phyloP scores from a whole-genome alignment of 2,888 invertebrate genomes.

The Phytoseiulus persimilis region DNA sequence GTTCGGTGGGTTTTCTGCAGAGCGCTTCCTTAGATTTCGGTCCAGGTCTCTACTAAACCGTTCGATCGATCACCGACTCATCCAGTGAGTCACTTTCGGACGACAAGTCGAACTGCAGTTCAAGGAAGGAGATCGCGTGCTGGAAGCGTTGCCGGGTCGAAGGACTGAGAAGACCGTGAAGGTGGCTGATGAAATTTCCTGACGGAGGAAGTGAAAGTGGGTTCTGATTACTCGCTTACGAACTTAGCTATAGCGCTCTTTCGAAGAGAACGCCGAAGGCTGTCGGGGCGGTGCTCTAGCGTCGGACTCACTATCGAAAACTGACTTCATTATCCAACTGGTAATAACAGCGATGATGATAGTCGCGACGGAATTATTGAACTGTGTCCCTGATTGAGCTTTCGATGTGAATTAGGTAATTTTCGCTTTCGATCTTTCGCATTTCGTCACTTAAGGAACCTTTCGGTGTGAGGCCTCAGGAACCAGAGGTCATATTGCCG shows the following conservation, averaged over 20 bases:
- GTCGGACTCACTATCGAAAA: neutral
- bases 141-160: too few species aligned
- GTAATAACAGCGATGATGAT: neutral
- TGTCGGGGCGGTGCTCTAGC: neutral
- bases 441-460: neutral
- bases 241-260: neutral
- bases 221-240: neutral
- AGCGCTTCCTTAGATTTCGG: neutral
- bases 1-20: neutral
- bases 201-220: neutral
- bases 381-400: neutral
- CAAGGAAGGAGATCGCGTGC: too few species aligned
- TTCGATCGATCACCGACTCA: neutral
- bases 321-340: neutral
- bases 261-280: neutral
- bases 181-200: too few species aligned
- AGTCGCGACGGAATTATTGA: neutral
- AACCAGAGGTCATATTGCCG: neutral
- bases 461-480: neutral
- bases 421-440: neutral
- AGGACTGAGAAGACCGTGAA: too few species aligned
- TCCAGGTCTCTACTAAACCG: neutral
- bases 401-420: neutral
- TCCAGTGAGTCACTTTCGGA: neutral
- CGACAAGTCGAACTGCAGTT: neutral